Evolutionary conservation across 2,797 vertebrate species (phyloP).

Genomic region (Sebastes reedi): DNA sequence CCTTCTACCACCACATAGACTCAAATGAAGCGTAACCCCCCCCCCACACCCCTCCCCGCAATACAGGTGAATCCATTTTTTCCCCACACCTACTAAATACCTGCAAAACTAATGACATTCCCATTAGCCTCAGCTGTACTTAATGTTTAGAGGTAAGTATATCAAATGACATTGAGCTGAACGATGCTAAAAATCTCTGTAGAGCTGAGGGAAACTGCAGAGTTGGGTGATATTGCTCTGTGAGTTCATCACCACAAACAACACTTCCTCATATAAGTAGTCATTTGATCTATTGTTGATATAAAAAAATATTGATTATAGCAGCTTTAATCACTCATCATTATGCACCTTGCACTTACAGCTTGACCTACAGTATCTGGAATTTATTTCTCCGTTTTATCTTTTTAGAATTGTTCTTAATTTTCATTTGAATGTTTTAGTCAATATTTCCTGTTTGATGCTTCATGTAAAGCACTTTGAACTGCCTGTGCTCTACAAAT

Average conservation of each 20-base stretch:
- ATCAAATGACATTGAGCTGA: not conserved
- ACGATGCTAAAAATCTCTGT: not conserved
- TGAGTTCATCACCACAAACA: not conserved
- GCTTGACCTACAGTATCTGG: not conserved
- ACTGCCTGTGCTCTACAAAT: not conserved
- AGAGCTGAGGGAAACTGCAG: too few relatives aligned
- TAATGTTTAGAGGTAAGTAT: too few relatives aligned
- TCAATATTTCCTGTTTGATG: not conserved
- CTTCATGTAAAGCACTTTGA: not conserved
- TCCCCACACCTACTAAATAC: too few relatives aligned
- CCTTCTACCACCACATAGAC: too few relatives aligned
- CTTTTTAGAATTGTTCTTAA: not conserved
- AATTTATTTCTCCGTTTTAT: not conserved
- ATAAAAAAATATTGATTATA: not conserved
- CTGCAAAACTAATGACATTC: too few relatives aligned
- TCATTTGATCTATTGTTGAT: not conserved
- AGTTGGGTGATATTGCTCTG: not conserved
- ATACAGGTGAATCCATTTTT: too few relatives aligned
- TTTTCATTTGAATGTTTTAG: not conserved
- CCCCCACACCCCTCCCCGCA: too few relatives aligned
- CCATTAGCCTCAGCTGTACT: too few relatives aligned
- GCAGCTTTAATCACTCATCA: not conserved
- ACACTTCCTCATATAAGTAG: not conserved
- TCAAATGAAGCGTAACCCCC: too few relatives aligned
- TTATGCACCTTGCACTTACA: not conserved